Evolutionary conservation across 2,113 vertebrate genomes (phyloP), one percentile per base, ranked within the genome.

Genomic region (Indicator indicator): DNA sequence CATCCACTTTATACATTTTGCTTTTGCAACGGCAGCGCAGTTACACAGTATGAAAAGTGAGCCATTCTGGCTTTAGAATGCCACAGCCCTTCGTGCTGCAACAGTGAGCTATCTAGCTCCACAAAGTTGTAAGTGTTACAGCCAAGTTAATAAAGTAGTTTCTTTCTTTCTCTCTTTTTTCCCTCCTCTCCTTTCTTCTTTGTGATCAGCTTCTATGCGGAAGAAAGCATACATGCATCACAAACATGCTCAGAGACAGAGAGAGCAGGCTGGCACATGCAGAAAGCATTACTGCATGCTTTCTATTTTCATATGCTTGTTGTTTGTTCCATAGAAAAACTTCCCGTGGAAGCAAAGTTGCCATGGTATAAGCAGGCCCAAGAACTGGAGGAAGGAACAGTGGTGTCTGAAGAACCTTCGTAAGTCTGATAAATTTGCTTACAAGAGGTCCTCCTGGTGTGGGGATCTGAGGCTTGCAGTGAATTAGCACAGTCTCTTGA

Each of bases 291-390:
- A 55, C 54, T 19, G 0, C 17, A 2, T 71, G 40, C 13, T 86
- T 95, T 67, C 55, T 94, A 2, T 76, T 94, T 77, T 83, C 64
- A 77, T 46, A 4, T 86, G 23, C 17, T 75, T 95, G 10, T 70
- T 70, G 26, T 84, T 90, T 96, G 28, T 64, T 97, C 71, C 62
- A 3, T 83, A 99, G 99, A 99, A 96, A 98, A 98, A 68, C 97
- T 99, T 64, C 99, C 99, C 0, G 97, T 99, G 40, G 99, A 99
- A 96, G 99, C 99, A 15, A 99, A 99, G 92, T 95, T 98, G n/a
- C 98, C 98, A 1, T 99, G 99, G 99, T 99, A 98, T 89, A 99
- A 99, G 94, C 99, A 99, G 97, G 99, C 99, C 55, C 99, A 99
- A 79, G 99, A 99, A 87, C 93, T 99, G 78, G 99, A 99, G 46